Percentiles rank a stretch among this genome's conserved stretches.
phyloP scores from a whole-genome alignment of 2,113 vertebrate genomes.

The Vulpes lagopus region DNA sequence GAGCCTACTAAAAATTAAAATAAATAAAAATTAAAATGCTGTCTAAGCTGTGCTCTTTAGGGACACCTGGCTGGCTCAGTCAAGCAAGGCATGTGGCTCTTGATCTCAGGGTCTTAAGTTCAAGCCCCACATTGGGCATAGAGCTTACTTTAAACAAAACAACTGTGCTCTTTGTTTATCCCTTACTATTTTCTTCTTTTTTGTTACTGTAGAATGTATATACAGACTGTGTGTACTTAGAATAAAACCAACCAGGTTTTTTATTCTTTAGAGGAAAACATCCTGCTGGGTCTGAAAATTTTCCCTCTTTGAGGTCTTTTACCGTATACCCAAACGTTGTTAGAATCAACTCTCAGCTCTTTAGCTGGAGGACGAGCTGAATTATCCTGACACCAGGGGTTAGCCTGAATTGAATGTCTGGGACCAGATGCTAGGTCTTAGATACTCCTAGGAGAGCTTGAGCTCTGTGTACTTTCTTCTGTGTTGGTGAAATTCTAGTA shows the following conservation, averaged over 20 bases:
- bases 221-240: background rate
- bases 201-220: constrained; percentile 18
- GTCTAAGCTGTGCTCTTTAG: background rate
- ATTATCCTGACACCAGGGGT: background rate
- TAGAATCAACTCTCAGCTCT: background rate
- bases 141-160: background rate
- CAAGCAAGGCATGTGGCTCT: background rate
- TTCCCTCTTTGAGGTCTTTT: background rate
- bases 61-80: background rate
- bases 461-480: background rate
- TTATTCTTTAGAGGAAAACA: constrained; percentile 24
- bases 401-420: background rate
- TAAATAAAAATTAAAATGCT: background rate
- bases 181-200: constrained; percentile 37
- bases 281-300: background rate
- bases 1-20: background rate
- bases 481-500: background rate
- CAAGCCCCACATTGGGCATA: background rate
- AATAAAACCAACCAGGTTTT: background rate
- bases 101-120: background rate
- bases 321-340: background rate
- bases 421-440: background rate
- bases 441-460: background rate
- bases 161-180: background rate
- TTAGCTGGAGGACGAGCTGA: background rate